Evolutionary conservation across 2,888 invertebrate species (phyloP), one percentile per base, ranked within the genome.

Genomic region (Melipona bicolor): DNA sequence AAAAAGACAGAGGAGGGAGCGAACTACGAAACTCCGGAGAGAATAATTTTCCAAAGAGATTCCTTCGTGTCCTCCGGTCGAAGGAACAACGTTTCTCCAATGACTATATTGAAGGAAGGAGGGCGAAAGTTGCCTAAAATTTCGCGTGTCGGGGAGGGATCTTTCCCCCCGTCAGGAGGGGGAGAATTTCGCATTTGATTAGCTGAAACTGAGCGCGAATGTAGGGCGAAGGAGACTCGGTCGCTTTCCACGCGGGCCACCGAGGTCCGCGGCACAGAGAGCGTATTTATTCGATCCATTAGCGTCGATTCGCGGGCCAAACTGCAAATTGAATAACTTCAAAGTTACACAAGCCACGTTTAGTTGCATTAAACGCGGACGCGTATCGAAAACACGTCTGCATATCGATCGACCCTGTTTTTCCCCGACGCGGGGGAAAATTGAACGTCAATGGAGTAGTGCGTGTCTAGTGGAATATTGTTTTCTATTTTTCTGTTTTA

Each of bases 261-360:
- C 50, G n/a, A 77, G 67, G 82, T 69, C 79, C 64, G 65, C 69
- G 54, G 21, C 5, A n/a, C 76, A 43, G 81, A 36, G 54, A 24
- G 69, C 77, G 54, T 72, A 54, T 70, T 85, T 82, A 77, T 87
- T 79, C 69, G 74, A 87, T 79, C 71, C 79, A 85, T 87, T 74
- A 76, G n/a, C 67, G 56, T 71, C 64, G 62, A 75, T 61, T 75
- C 80, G 69, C 50, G 54, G 52, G 50, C 17, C 13, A 52, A 79
- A 72, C 74, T 71, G 59, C 54, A 43, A 76, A 79, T 75, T 56
- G 75, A 77, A 87, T 77, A 82, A 76, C 71, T 64, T 61, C 64
- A 54, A 62, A 73, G 71, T 74, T 67, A 24, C 69, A 59, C 32
- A 17, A 27, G 17, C 27, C 43, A 43, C 27, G 64, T 56, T 43